These are phyloP conservation scores for Hyphantria cunea DNA, from an alignment of 1,140 invertebrate genomes.

Conservation along the genomic window DNA sequence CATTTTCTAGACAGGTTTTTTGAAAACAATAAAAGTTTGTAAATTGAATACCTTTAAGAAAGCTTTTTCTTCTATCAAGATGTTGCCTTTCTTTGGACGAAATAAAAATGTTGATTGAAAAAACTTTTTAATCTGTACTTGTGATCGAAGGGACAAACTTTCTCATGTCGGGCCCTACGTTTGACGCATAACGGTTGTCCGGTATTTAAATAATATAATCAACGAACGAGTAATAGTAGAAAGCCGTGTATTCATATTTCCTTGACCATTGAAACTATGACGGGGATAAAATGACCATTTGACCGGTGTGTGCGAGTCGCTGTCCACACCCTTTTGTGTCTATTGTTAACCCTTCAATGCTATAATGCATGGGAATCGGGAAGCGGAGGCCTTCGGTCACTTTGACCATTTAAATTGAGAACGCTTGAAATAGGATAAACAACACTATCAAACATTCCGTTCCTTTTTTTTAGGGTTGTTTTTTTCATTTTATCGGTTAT, in stretches of 20 bases:
- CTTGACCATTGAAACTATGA: constrained; percentile 69
- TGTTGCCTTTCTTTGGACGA: constrained; percentile 5
- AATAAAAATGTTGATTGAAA: constrained; percentile 22
- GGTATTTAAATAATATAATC: constrained; percentile 76
- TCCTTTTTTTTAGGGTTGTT: too few species aligned
- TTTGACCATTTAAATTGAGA: constrained; percentile 61
- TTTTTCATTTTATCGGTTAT: too few species aligned
- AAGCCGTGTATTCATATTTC: constrained; percentile 75
- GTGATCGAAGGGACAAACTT: constrained; percentile 40
- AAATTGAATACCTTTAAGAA: constrained; percentile 6
- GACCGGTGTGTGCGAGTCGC: constrained; percentile 66
- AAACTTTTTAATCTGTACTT: constrained; percentile 18
- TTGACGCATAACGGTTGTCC: constrained; percentile 71
- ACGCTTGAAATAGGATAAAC: constrained; percentile 15
- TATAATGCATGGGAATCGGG: constrained; percentile 75
- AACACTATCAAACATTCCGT: neutral
- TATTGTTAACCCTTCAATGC: constrained; percentile 70
- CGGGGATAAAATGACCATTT: constrained; percentile 74
- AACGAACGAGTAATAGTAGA: constrained; percentile 61
- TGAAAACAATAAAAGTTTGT: constrained; percentile 2
- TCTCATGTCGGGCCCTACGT: constrained; percentile 67
- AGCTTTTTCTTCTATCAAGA: too few species aligned
- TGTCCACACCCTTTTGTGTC: constrained; percentile 76
- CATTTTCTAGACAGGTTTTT: neutral
- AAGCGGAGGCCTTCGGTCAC: constrained; percentile 54